Evolutionary conservation across 37 sponge, comb jelly and placozoan species (phyloP), one percentile per base, ranked within the genome.

Genomic region (Mnemiopsis leidyi): DNA sequence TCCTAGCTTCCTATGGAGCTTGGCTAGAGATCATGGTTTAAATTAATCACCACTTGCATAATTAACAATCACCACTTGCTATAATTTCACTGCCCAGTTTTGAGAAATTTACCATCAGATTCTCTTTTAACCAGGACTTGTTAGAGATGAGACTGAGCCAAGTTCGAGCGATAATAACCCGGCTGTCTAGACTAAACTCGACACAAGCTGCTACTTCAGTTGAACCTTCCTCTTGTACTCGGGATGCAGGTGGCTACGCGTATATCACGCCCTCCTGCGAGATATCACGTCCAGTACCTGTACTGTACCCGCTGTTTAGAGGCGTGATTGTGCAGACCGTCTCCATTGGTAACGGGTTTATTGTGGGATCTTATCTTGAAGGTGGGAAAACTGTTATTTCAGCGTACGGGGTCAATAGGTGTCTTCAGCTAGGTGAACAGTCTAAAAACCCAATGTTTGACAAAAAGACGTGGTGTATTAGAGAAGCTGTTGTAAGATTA

Each of bases 191-290:
- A 77, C 32, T 77, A 32, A 31, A 26, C 1, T 33, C 36, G 21
- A 33, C 36, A 16, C 5, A 48, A 48, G 61, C 61, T 48, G 61
- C 9, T 18, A 5, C 13, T 18, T 5, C 5, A 13, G 5, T 13
- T 13, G 9, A 5, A 48, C 61, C 61, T 13, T 48, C 61, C 13
- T n/a, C 73, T 3, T 61, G 68, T 18, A 71, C 23, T 71, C n/a
- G n/a, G n/a, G 16, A n/a, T 18, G 9, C 36, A 13, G 79, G 35
- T 34, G 90, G 90, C 36, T 40, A 85, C 25, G 90, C 90, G 0
- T 85, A 85, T 23, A 26, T 85, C 24, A 85, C 90, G 18, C 90
- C 90, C 25, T 85, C 90, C 0, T 23, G n/a, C 23, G 90, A 85
- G 28, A 85, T 85, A n/a, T n/a, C 40, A 9, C 1, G 61, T 20